Percentiles rank a stretch among this genome's conserved stretches.
These are phyloP conservation scores for Mustela nigripes DNA, from an alignment of 2,113 vertebrate species.

Conservation along the genomic window DNA sequence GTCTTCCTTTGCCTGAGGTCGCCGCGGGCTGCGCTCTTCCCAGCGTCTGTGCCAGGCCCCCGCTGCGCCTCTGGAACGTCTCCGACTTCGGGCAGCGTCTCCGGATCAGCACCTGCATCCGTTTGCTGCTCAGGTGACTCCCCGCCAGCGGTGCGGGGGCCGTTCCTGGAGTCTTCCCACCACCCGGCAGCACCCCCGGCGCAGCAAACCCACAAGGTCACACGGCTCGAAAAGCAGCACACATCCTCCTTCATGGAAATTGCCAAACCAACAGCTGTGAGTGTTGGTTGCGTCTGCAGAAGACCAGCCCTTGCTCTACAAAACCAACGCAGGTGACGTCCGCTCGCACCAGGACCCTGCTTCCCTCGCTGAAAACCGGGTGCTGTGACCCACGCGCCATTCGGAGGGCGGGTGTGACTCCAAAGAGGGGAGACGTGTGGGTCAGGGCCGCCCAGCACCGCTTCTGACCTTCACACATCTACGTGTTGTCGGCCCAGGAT, in stretches of 20 bases:
- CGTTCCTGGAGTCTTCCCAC: rapidly evolving
- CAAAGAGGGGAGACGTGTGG: rapidly evolving
- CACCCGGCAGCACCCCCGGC: rapidly evolving
- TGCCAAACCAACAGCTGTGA: not conserved
- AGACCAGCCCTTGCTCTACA: too few relatives aligned
- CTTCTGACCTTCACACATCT: rapidly evolving
- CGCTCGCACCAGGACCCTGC: rapidly evolving
- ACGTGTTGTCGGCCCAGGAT: rapidly evolving
- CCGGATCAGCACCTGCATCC: not conserved
- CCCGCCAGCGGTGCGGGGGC: too few relatives aligned
- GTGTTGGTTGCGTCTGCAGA: not conserved
- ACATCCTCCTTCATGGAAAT: rapidly evolving
- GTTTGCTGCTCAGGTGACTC: rapidly evolving
- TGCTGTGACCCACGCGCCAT: rapidly evolving
- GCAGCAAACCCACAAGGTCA: rapidly evolving
- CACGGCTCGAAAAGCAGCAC: rapidly evolving
- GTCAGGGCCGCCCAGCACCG: rapidly evolving
- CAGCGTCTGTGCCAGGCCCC: not conserved
- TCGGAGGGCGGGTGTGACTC: too few relatives aligned
- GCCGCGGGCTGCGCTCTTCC: not conserved
- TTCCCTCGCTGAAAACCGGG: rapidly evolving
- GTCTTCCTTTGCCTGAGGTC: too few relatives aligned
- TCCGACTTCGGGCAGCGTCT: rapidly evolving
- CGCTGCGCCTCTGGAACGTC: rapidly evolving
- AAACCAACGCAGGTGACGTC: rapidly evolving